These are phyloP conservation scores for Scomber scombrus DNA, from an alignment of 2,113 vertebrate genomes.

Conservation along the genomic window DNA sequence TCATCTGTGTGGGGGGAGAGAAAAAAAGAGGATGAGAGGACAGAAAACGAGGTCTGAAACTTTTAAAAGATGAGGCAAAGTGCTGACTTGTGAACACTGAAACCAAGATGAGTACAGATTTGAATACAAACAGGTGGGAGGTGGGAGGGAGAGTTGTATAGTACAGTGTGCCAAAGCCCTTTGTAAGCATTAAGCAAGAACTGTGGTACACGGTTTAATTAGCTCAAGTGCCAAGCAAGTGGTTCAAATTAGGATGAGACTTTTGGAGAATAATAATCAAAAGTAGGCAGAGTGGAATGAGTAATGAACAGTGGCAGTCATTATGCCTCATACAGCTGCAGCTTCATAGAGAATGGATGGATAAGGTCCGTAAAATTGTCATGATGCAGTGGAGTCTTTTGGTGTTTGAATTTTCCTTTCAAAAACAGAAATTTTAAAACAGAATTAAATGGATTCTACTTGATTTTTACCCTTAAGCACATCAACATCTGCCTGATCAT, in stretches of 20 bases:
- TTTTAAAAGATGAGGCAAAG: conserved; percentile 70
- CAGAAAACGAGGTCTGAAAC: conserved; percentile 67
- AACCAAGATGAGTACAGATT: conserved; percentile 56
- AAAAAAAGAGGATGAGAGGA: conserved; percentile 62
- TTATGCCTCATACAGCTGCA: conserved; percentile 56
- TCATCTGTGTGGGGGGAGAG: conserved; percentile 56
- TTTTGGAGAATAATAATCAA: conserved; percentile 67
- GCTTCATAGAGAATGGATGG: conserved; percentile 43
- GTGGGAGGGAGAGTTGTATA: conserved; percentile 32
- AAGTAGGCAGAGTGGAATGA: conserved; percentile 54
- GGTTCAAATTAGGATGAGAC: conserved; percentile 64
- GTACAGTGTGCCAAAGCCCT: conserved; percentile 56
- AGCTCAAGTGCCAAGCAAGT: conserved; percentile 66
- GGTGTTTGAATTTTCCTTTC: background rate
- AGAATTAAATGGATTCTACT: background rate
- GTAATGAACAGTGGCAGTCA: conserved; percentile 51
- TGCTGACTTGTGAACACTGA: conserved; percentile 70
- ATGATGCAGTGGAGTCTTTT: conserved; percentile 20
- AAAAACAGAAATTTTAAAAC: background rate
- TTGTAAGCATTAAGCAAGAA: conserved; percentile 67
- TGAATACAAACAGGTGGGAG: conserved; percentile 72
- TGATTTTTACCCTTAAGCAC: background rate
- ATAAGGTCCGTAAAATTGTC: conserved; percentile 27
- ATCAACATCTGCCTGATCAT: background rate
- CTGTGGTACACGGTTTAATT: conserved; percentile 66